Evolutionary conservation across 1,140 invertebrate species (phyloP), one percentile per base, ranked within the genome.

Genomic region (Pseudachorutes palmiensis): DNA sequence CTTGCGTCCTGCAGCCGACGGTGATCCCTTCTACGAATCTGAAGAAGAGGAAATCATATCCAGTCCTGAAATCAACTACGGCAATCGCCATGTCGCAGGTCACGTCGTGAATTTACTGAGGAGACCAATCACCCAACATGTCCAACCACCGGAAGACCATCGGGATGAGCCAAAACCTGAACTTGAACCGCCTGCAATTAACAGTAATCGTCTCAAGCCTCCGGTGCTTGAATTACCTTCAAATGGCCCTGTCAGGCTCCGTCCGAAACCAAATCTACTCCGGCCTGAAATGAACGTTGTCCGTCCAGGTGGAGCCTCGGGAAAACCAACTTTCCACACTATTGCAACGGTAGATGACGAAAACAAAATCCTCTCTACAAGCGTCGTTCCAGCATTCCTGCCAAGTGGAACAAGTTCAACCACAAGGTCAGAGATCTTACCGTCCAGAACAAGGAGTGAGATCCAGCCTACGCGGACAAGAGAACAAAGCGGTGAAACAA

Each of bases 291-390:
- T 45, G 9, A 66, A 58, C 64, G 22, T 45, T 31, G n/a, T n/a
- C n/a, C n/a, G n/a, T n/a, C n/a, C n/a, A n/a, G n/a, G n/a, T 3
- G 33, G 62, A 30, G 63, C 72, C 24, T 41, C 31, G 0, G 28
- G 41, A 33, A 45, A 62, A 30, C 65, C 68, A 45, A 70, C 64
- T 9, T 61, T 76, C 31, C 75, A 76, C 49, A 76, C 74, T 1
- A 76, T 76, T 45, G 77, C 74, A 1, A 76, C 72, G 36, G 72
- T 77, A 48, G 75, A 76, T 65, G 75, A 76, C 62, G 74, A 75
- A 48, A 77, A 77, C 49, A 74, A 74, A 64, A 76, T 77, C 58
- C 70, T 76, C 1, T 62, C 68, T 22, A 76, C 76, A 28, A 75
- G 72, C 36, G 70, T 72, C 29, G 67, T 73, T 32, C 70, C 69